phyloP scores from a whole-genome alignment of 2,888 invertebrate species.

The Noctua janthina region DNA sequence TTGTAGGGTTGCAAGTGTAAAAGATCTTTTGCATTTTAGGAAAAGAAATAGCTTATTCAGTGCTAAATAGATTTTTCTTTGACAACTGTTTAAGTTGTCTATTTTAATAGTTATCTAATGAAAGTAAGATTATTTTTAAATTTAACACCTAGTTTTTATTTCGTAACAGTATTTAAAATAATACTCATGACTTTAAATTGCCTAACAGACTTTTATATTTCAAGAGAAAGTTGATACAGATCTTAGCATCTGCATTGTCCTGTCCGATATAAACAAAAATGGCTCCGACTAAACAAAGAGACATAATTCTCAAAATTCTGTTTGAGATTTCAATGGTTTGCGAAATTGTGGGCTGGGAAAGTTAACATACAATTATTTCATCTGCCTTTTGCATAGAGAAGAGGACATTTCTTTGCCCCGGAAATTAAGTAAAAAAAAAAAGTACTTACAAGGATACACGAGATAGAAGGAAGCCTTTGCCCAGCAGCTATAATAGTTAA shows the following conservation, averaged over 20 bases:
- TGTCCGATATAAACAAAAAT: conserved; percentile 50
- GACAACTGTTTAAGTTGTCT: not conserved
- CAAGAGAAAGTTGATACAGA: conserved; percentile 61
- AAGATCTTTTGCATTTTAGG: not conserved
- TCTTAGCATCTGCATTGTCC: conserved; percentile 61
- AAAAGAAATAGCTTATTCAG: not conserved
- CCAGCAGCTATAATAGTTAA: not conserved
- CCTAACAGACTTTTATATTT: conserved; percentile 46
- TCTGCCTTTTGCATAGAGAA: not conserved
- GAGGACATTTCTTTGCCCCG: not conserved
- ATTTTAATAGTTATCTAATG: not conserved
- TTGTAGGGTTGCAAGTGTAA: conserved; percentile 57
- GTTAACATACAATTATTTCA: not conserved
- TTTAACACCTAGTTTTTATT: conserved; percentile 12
- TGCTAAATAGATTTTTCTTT: not conserved
- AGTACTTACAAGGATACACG: not conserved
- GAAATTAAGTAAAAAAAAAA: not conserved
- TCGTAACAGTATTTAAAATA: conserved; percentile 24
- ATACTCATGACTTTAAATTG: conserved; percentile 26
- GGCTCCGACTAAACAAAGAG: conserved; percentile 49
- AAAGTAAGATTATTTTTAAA: too few relatives aligned
- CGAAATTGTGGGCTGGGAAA: conserved; percentile 11
- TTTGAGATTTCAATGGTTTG: conserved; percentile 30
- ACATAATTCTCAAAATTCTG: conserved; percentile 50
- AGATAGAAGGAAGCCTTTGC: not conserved